Evolutionary conservation across 2,888 invertebrate genomes (phyloP).

Genomic region (Andrena fulva): DNA sequence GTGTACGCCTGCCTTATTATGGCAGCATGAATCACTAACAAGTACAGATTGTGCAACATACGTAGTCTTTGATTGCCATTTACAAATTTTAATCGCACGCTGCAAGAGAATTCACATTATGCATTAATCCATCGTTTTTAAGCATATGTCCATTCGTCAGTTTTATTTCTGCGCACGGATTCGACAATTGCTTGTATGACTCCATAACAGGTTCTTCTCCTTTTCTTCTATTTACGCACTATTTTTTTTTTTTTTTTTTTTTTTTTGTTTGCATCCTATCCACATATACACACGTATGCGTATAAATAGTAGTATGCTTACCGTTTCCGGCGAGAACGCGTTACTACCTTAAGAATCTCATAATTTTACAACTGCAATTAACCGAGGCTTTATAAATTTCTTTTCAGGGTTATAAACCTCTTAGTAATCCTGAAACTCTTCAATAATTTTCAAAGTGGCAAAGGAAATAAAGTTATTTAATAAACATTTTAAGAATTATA

Average conservation of each 20-base stretch:
- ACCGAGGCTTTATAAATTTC: slow-evolving; percentile 40
- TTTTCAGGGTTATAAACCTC: slow-evolving; percentile 81
- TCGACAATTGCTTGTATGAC: not conserved
- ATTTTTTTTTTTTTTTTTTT: not conserved
- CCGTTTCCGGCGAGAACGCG: not conserved
- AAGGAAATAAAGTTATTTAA: slow-evolving; percentile 8
- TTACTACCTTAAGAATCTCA: not conserved
- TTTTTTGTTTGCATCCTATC: not conserved
- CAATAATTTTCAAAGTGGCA: slow-evolving; percentile 66
- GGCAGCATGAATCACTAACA: slow-evolving; percentile 83
- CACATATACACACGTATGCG: not conserved
- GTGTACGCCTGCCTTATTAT: slow-evolving; percentile 78
- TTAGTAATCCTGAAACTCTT: slow-evolving; percentile 75
- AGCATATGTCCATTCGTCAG: not conserved
- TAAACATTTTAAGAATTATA: not conserved
- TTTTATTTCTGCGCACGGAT: not conserved
- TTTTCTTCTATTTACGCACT: not conserved
- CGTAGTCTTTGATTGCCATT: slow-evolving; percentile 24
- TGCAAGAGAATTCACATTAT: slow-evolving; percentile 1
- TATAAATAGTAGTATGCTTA: not conserved
- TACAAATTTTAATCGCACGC: slow-evolving; percentile 1
- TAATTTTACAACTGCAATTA: not conserved
- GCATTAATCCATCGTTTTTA: not conserved
- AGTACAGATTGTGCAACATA: slow-evolving; percentile 57
- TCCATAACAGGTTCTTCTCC: not conserved